Base-by-base conservation (phyloP, 2,797 vertebrate genomes). In the Lagodon rhomboides region DNA sequence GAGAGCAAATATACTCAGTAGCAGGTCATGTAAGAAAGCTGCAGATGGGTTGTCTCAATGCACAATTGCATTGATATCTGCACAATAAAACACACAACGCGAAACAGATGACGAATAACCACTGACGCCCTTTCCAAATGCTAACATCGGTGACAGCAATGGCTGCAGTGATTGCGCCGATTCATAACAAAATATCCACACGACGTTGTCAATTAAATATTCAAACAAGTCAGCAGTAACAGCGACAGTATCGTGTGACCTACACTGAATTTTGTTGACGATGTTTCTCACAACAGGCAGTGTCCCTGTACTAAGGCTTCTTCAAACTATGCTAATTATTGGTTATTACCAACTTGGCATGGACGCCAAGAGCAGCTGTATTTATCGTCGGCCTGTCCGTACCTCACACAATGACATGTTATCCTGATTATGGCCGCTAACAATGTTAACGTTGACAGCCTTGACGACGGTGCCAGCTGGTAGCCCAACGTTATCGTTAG, bases 321-420 rank as follows among this genome's bases (percentile, higher is more conserved):
- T 73, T 49, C 61, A 67, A 46, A 65, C 59, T 55, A 15, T 27
- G 50, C 65, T 73, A 82, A 73, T 81, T 68, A 77, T 44, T 38
- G 59, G 34, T 46, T 68, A 67, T 56, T 64, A 58, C 18, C 0
- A 73, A 79, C 70, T 64, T 77, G 20, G 3, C 53, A 17, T 4
- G 17, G 30, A 64, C n/a, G 27, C 12, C 44, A 46, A 22, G 43
- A 15, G 43, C 13, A 15, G 3, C 17, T 3, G 20, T 43, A 49
- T 30, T 23, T 22, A 11, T n/a, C 16, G 13, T n/a, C 11, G 20
- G 20, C 23, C 34, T 22, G 4, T 5, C 11, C 41, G 62, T 25
- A n/a, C 2, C 3, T 3, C 13, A 41, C 38, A 67, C 47, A 49
- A 17, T 9, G 44, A 41, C 59, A 58, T 71, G 71, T 55, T 67